Percentiles rank a stretch among this genome's conserved stretches.
These are phyloP conservation scores for Scaptomyza caliginosa DNA, from an alignment of 2,888 invertebrate genomes.

Conservation along the genomic window DNA sequence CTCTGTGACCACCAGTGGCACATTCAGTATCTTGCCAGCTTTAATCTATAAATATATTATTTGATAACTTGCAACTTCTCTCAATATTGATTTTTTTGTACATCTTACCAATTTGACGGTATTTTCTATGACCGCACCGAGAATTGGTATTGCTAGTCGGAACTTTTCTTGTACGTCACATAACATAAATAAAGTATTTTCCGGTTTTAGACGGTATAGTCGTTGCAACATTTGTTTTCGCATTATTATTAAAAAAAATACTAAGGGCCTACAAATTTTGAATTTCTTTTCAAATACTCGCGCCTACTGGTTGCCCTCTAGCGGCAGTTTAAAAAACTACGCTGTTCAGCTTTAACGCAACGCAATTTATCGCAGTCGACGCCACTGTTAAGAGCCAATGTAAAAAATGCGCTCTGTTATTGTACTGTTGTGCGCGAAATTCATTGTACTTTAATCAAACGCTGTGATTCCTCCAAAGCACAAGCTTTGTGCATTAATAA, in stretches of 20 bases:
- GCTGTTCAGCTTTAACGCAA: not conserved
- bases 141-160: conserved; percentile 88
- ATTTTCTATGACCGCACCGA: conserved; percentile 88
- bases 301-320: conserved; percentile 25
- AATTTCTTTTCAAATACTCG: conserved; percentile 31
- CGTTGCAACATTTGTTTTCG: not conserved
- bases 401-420: conserved; percentile 44
- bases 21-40: conserved; percentile 87
- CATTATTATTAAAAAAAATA: conserved; percentile 25
- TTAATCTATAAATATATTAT: conserved; percentile 85
- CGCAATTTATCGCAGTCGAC: conserved; percentile 28
- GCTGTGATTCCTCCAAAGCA: conserved; percentile 31
- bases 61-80: not conserved
- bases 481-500: conserved; percentile 13
- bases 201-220: conserved; percentile 75
- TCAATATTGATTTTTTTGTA: not conserved
- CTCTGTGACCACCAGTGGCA: conserved; percentile 89
- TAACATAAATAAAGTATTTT: conserved; percentile 89
- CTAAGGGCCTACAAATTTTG: conserved; percentile 6
- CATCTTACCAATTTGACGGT: conserved; percentile 87
- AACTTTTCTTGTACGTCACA: conserved; percentile 94
- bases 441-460: conserved; percentile 2
- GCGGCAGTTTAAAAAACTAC: not conserved
- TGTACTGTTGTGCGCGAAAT: conserved; percentile 33
- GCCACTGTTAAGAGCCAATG: conserved; percentile 22